Evolutionary conservation across 2,888 invertebrate genomes (phyloP), one percentile per base, ranked within the genome.

Genomic region (Hydroisotoma schaefferi): DNA sequence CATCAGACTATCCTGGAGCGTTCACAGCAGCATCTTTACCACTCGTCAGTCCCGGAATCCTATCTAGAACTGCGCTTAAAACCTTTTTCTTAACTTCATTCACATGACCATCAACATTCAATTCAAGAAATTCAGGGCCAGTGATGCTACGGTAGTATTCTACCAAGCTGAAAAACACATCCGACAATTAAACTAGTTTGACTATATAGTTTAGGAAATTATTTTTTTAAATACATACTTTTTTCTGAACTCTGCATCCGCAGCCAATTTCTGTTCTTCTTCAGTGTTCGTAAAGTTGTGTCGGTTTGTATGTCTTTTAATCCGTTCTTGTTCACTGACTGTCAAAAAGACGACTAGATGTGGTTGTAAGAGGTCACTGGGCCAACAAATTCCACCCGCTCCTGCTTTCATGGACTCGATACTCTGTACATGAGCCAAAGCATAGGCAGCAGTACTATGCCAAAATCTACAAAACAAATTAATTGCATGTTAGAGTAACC

Each of bases 361-460:
- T 0, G 80, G 80, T 72, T 76, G 75, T 15, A 78, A 63, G 37
- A 80, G 74, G 73, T 80, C 80, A 1, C 56, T 55, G 0, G 80
- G 80, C 80, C 80, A 80, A 15, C 77, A 77, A 52, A 79, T 65
- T 51, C 72, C 69, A 15, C 26, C 47, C 2, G 25, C 47, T n/a
- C 74, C 70, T 52, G 68, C 46, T 56, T 75, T 70, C 25, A 74
- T 65, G 12, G 37, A 43, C 6, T 51, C 61, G 12, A n/a, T 47
- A 27, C 61, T 69, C 6, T 63, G 18, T 22, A 76, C 69, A 71
- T 78, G 76, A 1, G 78, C 78, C 43, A 79, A 58, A 1, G 77
- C 77, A 72, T 76, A 79, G 1, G 79, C 78, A 22, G 76, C 75
- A 4, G 80, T 79, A 15, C 79, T 79, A 73, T 80, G 79, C 80